Percentiles rank a stretch among this genome's conserved stretches.
Evolutionary conservation across 2,797 vertebrate species (phyloP).

Genomic region (Clangula hyemalis): DNA sequence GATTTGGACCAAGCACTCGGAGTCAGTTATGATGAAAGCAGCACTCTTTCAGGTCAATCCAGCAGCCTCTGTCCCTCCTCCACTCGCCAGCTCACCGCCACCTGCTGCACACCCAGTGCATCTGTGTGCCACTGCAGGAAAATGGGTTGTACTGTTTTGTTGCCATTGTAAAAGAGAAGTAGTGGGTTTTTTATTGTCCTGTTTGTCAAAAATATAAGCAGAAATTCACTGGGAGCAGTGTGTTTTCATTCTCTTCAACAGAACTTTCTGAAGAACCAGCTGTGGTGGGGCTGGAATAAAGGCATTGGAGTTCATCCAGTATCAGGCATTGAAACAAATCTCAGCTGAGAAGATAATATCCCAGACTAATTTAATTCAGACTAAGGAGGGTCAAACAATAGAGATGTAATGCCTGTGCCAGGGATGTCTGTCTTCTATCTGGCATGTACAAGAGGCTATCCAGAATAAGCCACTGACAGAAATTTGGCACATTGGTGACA

Average conservation of each 20-base stretch:
- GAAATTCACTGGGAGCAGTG: background rate
- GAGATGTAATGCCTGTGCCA: background rate
- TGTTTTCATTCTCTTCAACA: background rate
- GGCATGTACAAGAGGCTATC: accelerated
- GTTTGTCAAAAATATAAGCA: background rate
- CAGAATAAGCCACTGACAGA: background rate
- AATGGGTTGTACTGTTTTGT: background rate
- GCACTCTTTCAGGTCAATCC: background rate
- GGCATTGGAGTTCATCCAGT: background rate
- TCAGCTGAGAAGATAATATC: background rate
- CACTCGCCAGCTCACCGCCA: background rate
- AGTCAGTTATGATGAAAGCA: background rate
- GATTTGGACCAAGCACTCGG: background rate
- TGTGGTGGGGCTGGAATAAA: background rate
- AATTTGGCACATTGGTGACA: accelerated
- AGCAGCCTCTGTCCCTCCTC: background rate
- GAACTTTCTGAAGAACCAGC: background rate
- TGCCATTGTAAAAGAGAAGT: background rate
- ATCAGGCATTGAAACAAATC: background rate
- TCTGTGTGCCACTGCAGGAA: background rate
- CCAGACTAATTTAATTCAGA: background rate
- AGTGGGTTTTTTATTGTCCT: background rate
- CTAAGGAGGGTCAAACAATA: background rate
- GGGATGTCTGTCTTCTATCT: background rate
- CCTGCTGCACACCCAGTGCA: background rate